These are phyloP conservation scores for Polylopha cassiicola DNA, from an alignment of 2,888 invertebrate species.

Conservation along the genomic window DNA sequence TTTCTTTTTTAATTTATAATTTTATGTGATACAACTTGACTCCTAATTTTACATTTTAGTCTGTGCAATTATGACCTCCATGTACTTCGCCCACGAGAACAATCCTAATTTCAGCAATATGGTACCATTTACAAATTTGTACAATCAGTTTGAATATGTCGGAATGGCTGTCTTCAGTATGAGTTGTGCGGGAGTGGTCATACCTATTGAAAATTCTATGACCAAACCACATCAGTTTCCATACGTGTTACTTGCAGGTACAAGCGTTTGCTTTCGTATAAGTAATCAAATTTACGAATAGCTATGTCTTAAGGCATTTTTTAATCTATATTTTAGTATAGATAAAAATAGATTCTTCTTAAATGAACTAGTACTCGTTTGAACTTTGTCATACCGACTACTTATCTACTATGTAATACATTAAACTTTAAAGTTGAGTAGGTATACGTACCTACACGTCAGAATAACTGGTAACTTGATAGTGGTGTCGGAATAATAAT, in stretches of 20 bases:
- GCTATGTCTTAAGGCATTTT: no score
- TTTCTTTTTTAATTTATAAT: no score
- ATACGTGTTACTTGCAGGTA: slow-evolving; percentile 37
- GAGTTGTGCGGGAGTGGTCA: slow-evolving; percentile 59
- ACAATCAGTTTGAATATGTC: slow-evolving; percentile 48
- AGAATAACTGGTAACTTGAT: no score
- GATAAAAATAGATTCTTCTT: no score
- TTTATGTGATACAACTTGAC: no score
- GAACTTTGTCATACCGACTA: no score
- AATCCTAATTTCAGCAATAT: slow-evolving; percentile 42
- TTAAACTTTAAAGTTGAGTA: no score
- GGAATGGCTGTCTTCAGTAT: slow-evolving; percentile 77
- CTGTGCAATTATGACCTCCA: slow-evolving; percentile 35
- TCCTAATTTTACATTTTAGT: slow-evolving; percentile 38
- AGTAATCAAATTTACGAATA: background rate
- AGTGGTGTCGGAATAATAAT: no score
- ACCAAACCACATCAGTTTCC: slow-evolving; percentile 41
- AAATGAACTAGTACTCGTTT: no score
- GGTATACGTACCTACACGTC: no score
- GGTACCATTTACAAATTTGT: slow-evolving; percentile 17
- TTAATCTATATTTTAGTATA: background rate
- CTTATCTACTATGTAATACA: no score
- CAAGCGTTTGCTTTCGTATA: slow-evolving; percentile 16
- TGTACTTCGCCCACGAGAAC: slow-evolving; percentile 37
- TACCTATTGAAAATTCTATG: slow-evolving; percentile 60